phyloP scores from a whole-genome alignment of 1,140 invertebrate species.

The Drosophila lowei region DNA sequence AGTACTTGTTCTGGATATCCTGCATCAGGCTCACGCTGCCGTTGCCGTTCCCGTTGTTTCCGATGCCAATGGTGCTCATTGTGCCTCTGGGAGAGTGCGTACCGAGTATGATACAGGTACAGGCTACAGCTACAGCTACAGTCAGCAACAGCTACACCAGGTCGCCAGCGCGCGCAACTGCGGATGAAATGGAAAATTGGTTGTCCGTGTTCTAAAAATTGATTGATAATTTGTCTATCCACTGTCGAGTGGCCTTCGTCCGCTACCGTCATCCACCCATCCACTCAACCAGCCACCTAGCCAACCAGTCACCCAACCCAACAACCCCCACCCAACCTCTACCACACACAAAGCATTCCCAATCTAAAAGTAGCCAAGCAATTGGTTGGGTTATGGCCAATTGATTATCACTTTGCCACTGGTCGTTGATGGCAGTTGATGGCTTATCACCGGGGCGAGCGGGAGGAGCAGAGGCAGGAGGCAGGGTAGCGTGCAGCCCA shows the following conservation, averaged over 20 bases:
- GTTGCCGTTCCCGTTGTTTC: neutral
- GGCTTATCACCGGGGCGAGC: constrained; percentile 15
- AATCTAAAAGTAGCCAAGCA: constrained; percentile 1
- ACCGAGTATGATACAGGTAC: too few species aligned
- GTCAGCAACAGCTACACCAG: too few species aligned
- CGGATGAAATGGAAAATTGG: constrained; percentile 43
- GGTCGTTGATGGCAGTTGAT: too few species aligned
- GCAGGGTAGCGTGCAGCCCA: too few species aligned
- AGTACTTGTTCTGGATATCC: constrained; percentile 73
- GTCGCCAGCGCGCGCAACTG: constrained; percentile 15
- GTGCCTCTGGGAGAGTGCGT: too few species aligned
- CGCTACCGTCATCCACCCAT: too few species aligned
- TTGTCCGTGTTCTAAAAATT: constrained; percentile 36
- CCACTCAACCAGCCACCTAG: neutral
- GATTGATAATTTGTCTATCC: constrained; percentile 30
- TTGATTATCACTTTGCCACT: constrained; percentile 36
- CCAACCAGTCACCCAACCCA: neutral
- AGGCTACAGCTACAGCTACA: too few species aligned
- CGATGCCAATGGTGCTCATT: constrained; percentile 32
- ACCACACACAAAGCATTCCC: constrained; percentile 11
- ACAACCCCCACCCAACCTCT: constrained; percentile 1
- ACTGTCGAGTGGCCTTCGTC: too few species aligned
- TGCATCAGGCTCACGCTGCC: constrained; percentile 49
- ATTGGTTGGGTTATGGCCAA: constrained; percentile 33
- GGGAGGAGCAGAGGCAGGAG: too few species aligned